Evolutionary conservation across 2,888 invertebrate species (phyloP), one percentile per base, ranked within the genome.

Genomic region (Margaritifera margaritifera): DNA sequence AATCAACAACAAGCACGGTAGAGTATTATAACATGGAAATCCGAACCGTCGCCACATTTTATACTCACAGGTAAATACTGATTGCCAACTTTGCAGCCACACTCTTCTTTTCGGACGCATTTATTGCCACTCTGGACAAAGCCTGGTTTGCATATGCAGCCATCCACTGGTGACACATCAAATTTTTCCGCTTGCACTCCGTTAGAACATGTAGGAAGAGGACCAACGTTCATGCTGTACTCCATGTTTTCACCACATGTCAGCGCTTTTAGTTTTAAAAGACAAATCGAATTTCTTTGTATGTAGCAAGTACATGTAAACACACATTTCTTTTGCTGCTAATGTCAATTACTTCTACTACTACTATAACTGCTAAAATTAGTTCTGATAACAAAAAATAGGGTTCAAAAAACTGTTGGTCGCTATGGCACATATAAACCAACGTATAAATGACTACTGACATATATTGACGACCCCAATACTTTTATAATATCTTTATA

Each of bases 141-240:
- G 3, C 77, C 74, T 11, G 53, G 58, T 27, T 74, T 69, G 62
- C 77, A 77, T 18, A 54, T 24, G 52, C 74, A 77, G 20, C 77
- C 77, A 51, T 74, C 74, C 5, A 59, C 58, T 60, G 68, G 62
- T 50, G 67, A 66, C 18, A 68, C 42, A 15, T 61, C 52, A 25
- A 72, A 77, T 1, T 19, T 63, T 56, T 59, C 57, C 20, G 69
- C 57, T 4, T 70, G 66, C 6, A 70, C 54, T 18, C 54, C 62
- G 27, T 74, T 68, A 25, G 67, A 19, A 57, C 77, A 77, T 6
- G 77, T 71, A 6, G 74, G 66, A n/a, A 69, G 74, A 54, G 72
- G 72, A 4, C 70, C 71, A 6, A 63, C 72, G 6, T 64, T 51
- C 4, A 53, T 1, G 19, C 57, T 55, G 53, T 74, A 77, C 24